Evolutionary conservation across 1,140 invertebrate species (phyloP), one percentile per base, ranked within the genome.

Genomic region (Pseudomyrmex sp.): DNA sequence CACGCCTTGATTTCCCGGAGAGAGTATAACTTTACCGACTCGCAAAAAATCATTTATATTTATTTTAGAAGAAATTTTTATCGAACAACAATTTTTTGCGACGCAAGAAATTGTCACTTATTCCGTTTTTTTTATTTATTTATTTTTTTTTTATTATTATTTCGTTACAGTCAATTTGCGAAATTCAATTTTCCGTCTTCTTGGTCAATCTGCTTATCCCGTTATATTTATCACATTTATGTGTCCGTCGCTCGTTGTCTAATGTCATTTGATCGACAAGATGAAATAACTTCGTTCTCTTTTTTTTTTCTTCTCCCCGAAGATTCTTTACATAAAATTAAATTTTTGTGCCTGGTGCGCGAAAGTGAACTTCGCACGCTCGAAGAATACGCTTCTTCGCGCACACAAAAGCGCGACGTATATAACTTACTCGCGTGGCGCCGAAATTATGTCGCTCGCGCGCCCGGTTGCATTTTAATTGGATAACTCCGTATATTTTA

Each of bases 371-470:
- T 35, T 48, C 26, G 44, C n/a, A 46, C n/a, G 23, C 35, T 79
- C 52, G 70, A 79, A 79, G 44, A 79, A 79, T 44, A 58, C 18
- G 23, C 20, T 13, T 26, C 35, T 68, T 9, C 15, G 3, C 7
- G 54, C 15, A 7, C 18, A 58, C 63, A 59, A 69, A 69, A 69
- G 18, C 63, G 76, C 26, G 46, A 48, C 20, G 35, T 46, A 35
- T 7, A 35, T 0, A 26, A 26, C 3, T 2, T 3, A 7, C 35
- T 35, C 35, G 35, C 35, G 35, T 18, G 50, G 52, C 54, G 65
- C 76, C 59, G 56, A 70, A 79, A 79, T 79, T 79, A 79, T 70
- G 65, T 70, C 63, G 76, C 65, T 2, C 63, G 52, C 63, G 65
- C 20, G 52, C 44, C 50, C 10, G 2, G 65, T 48, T 48, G 76